A percentile compares a stretch with the other conserved stretches of the same genome.
Conservation (phyloP, 2,797 vertebrate species). For the Takifugu rubripes region DNA sequence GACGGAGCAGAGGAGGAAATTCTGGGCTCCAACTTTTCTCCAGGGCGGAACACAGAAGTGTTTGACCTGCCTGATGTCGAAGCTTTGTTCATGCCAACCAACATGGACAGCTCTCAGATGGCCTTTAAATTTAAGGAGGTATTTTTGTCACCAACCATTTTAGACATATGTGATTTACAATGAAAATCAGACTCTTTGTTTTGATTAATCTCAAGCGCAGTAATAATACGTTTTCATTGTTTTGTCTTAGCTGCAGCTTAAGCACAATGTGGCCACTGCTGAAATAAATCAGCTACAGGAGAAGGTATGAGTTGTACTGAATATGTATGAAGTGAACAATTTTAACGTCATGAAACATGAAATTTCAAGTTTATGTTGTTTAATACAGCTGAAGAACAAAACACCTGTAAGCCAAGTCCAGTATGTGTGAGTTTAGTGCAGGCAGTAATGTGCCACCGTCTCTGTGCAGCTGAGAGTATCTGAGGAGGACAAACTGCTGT, state of each 20-base stretch:
- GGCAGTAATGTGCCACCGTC: neutral
- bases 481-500: conserved; percentile 77
- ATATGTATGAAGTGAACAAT: neutral
- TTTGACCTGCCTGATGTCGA: conserved; percentile 86
- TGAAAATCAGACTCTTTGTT: neutral
- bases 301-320: conserved; percentile 69
- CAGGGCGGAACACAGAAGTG: conserved; percentile 80
- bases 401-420: too few relatives aligned
- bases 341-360: too few relatives aligned
- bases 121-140: conserved; percentile 90
- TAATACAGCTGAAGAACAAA: neutral
- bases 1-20: conserved; percentile 78
- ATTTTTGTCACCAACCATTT: conserved; percentile 9
- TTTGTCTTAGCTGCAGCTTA: conserved; percentile 81
- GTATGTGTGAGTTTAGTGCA: too few relatives aligned
- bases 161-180: neutral
- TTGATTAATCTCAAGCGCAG: neutral
- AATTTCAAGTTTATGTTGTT: neutral
- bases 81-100: conserved; percentile 77
- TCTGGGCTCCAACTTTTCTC: conserved; percentile 81
- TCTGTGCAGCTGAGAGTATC: conserved; percentile 74
- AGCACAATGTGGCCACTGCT: conserved; percentile 79
- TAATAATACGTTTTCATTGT: conserved; percentile 12
- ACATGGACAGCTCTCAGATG: conserved; percentile 87
- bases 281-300: conserved; percentile 85